A percentile compares a stretch with the other conserved stretches of the same genome.
phyloP scores from a whole-genome alignment of 2,888 invertebrate species.

The Conomelus anceps region DNA sequence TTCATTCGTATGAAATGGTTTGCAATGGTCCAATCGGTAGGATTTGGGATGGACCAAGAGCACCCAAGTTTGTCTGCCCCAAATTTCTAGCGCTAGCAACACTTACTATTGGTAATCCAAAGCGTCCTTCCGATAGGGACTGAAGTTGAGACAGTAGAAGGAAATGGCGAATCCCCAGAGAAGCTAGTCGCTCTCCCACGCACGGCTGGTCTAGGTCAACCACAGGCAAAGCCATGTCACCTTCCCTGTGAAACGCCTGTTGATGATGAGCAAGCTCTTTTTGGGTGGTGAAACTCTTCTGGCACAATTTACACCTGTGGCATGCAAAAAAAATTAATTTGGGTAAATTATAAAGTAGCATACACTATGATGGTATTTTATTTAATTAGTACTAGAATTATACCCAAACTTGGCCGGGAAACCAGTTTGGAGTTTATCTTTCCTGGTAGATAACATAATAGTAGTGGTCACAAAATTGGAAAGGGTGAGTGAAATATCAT shows the following conservation, averaged over 20 bases:
- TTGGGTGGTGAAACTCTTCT: conserved; percentile 62
- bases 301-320: conserved; percentile 62
- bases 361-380: too few species aligned
- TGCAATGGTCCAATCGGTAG: conserved; percentile 65
- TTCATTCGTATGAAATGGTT: too few species aligned
- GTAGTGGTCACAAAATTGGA: too few species aligned
- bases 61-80: conserved; percentile 51
- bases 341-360: too few species aligned
- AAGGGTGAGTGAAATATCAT: too few species aligned
- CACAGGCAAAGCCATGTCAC: conserved; percentile 63
- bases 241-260: conserved; percentile 54
- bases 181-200: conserved; percentile 55
- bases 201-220: conserved; percentile 64
- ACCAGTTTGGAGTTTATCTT: too few species aligned
- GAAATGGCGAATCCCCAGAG: conserved; percentile 64
- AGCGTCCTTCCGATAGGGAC: conserved; percentile 50
- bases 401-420: too few species aligned
- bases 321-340: too few species aligned
- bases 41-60: conserved; percentile 62
- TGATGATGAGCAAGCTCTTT: conserved; percentile 55
- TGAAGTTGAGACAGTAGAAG: conserved; percentile 63
- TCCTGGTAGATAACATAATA: too few species aligned
- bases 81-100: conserved; percentile 57
- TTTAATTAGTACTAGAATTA: too few species aligned
- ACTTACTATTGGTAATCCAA: conserved; percentile 63